Conservation (phyloP, 2,113 vertebrate species). For the Pituophis catenifer region DNA sequence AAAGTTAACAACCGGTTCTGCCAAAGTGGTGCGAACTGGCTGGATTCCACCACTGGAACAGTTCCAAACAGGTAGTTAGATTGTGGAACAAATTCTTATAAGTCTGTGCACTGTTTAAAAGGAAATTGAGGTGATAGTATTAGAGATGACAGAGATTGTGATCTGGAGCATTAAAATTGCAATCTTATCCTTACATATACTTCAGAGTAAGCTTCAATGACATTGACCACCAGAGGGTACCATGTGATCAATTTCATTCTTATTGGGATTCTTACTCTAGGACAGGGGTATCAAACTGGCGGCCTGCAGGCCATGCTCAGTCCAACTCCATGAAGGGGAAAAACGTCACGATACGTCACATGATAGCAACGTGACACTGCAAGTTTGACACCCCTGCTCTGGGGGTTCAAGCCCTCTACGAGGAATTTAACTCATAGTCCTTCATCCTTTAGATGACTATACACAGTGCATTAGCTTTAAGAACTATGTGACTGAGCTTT, state of each 20-base stretch:
- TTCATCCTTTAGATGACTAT: background rate
- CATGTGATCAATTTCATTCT: background rate
- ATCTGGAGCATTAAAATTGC: background rate
- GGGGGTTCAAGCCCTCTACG: background rate
- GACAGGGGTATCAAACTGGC: no score
- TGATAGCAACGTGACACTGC: no score
- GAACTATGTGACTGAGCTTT: background rate
- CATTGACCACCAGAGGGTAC: background rate
- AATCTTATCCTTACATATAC: background rate
- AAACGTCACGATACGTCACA: no score
- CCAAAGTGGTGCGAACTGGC: no score
- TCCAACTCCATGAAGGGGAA: no score
- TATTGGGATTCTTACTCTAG: background rate
- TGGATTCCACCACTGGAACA: background rate
- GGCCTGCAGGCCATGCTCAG: no score
- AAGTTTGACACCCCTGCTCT: background rate
- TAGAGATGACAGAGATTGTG: background rate
- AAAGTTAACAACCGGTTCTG: no score
- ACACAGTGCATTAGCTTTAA: background rate
- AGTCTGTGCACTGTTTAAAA: background rate
- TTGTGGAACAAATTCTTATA: background rate
- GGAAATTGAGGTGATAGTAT: background rate
- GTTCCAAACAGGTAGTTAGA: background rate
- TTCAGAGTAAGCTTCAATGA: background rate
- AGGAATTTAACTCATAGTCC: background rate